phyloP scores from a whole-genome alignment of 2,113 vertebrate genomes.

The Gallinago jamesoni region DNA sequence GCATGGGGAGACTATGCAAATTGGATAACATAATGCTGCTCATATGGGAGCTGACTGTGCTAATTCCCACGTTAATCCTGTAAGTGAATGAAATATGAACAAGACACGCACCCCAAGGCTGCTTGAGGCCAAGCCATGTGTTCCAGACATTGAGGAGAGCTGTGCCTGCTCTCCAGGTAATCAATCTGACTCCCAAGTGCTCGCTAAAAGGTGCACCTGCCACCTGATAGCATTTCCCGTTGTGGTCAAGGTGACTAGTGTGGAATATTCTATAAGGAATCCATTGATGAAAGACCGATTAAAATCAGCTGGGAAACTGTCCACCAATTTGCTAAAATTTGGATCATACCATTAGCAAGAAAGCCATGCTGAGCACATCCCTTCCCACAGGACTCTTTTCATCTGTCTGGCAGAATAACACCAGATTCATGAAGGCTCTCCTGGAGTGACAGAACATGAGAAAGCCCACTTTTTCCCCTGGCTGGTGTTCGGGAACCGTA shows the following conservation, averaged over 20 bases:
- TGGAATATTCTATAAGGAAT: not conserved
- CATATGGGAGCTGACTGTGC: conserved; percentile 12
- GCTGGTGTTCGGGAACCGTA: not conserved
- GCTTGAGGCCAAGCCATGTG: not conserved
- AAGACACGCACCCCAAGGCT: not conserved
- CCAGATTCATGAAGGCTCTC: not conserved
- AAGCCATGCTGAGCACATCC: not conserved
- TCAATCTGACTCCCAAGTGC: fast-evolving
- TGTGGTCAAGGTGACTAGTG: not conserved
- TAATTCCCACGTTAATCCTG: conserved; percentile 43
- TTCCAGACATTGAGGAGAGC: not conserved
- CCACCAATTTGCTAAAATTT: not conserved
- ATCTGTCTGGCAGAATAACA: not conserved
- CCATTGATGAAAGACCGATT: not conserved
- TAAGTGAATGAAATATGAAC: not conserved
- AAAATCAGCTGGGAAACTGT: not conserved
- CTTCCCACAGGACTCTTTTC: not conserved
- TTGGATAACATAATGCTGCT: conserved; percentile 27
- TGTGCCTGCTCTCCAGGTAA: not conserved
- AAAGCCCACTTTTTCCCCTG: not conserved
- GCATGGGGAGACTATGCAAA: conserved; percentile 49
- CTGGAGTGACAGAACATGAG: not conserved
- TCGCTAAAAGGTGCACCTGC: not conserved
- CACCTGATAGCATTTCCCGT: not conserved
- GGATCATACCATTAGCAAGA: not conserved